phyloP scores from a whole-genome alignment of 2,797 vertebrate genomes.

The Diglossa cyanea region DNA sequence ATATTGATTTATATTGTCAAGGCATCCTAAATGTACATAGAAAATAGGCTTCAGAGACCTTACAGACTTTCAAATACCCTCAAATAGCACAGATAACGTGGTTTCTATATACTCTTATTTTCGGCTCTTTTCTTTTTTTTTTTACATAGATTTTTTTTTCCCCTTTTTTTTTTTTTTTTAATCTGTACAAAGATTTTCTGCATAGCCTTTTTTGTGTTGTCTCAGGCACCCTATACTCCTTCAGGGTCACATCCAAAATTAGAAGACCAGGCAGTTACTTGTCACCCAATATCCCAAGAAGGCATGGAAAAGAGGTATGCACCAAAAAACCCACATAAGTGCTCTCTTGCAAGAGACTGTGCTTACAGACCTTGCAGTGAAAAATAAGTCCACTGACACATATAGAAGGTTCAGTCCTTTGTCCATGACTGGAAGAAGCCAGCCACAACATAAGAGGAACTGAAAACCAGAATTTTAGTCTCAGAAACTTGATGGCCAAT shows the following conservation, averaged over 20 bases:
- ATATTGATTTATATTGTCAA: slow-evolving; percentile 20
- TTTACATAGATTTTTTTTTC: neutral
- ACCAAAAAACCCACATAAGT: neutral
- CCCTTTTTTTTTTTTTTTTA: neutral
- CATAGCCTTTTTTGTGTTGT: neutral
- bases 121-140: neutral
- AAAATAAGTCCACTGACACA: neutral
- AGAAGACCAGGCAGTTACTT: neutral
- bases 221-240: neutral
- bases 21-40: neutral
- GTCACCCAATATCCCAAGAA: neutral
- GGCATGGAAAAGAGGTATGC: neutral
- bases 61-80: neutral
- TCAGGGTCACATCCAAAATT: neutral
- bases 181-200: neutral
- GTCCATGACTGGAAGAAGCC: neutral
- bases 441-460: neutral
- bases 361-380: neutral
- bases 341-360: neutral
- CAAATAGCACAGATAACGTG: neutral
- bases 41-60: neutral
- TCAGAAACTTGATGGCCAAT: neutral
- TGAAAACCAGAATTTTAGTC: neutral
- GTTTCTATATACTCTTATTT: neutral
- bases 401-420: neutral